These are phyloP conservation scores for Ceratina calcarata DNA, from an alignment of 1,140 invertebrate genomes.

Conservation along the genomic window DNA sequence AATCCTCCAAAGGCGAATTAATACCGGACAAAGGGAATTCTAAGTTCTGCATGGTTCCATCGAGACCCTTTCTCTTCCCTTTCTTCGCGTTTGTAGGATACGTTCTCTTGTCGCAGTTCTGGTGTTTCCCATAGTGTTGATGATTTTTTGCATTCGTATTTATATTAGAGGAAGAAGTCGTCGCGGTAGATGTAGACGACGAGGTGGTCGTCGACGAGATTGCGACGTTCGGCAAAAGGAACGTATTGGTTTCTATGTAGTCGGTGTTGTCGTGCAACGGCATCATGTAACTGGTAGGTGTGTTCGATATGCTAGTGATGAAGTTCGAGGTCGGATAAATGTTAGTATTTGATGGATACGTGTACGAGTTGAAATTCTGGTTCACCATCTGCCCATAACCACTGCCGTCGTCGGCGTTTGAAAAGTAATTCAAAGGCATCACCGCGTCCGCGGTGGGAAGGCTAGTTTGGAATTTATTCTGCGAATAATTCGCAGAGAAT, in stretches of 20 bases:
- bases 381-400: conserved; percentile 77
- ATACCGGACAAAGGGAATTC: conserved; percentile 75
- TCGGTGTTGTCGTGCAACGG: conserved; percentile 77
- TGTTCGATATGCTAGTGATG: conserved; percentile 77
- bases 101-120: conserved; percentile 66
- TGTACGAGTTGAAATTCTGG: conserved; percentile 79
- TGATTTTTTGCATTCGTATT: conserved; percentile 70
- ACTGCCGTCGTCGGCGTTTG: conserved; percentile 73
- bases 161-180: conserved; percentile 50
- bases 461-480: conserved; percentile 75
- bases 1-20: conserved; percentile 75
- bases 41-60: conserved; percentile 71
- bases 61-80: conserved; percentile 72
- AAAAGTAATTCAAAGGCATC: conserved; percentile 78
- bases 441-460: conserved; percentile 70
- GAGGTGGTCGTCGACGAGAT: conserved; percentile 66
- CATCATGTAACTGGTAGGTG: conserved; percentile 78
- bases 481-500: conserved; percentile 73
- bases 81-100: conserved; percentile 75
- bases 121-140: conserved; percentile 66
- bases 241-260: conserved; percentile 76
- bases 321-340: conserved; percentile 78
- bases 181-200: conserved; percentile 47
- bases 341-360: conserved; percentile 77
- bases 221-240: conserved; percentile 71